Base-by-base conservation (phyloP, 2,888 invertebrate species). In the Leptinotarsa juncta region DNA sequence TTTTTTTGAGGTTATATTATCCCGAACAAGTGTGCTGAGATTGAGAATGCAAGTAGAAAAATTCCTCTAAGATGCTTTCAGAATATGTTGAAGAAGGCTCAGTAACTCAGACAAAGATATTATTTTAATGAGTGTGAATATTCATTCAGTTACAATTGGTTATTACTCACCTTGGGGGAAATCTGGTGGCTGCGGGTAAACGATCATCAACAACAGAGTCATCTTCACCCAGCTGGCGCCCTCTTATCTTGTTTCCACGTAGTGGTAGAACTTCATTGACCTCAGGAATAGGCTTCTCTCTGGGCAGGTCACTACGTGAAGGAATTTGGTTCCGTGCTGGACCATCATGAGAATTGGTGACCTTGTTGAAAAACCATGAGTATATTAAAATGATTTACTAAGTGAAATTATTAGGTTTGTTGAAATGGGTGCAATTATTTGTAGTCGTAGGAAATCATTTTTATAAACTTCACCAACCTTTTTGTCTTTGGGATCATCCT, bases 171-270 rank as follows among this genome's bases (percentile, higher is more conserved):
- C 80, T 80, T 50, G 80, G 80, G 49, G 80, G 80, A 57, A 80
- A 96, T 79, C 96, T 92, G n/a, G 96, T 95, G 84, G 93, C 95
- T n/a, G 93, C 91, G 2, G 96, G 96, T 78, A 96, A 88, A 81
- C 95, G 88, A 82, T 91, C 91, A 81, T 91, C 90, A 72, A 88
- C 89, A 49, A 90, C 88, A 67, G 89, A 89, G 79, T 91, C 91
- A 80, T 91, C 90, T 55, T 90, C 89, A 20, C 82, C 82, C 23
- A 86, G 80, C 79, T 86, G 86, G 55, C 86, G 77, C 42, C 86
- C 82, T 75, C 84, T 79, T 79, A 79, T 79, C 79, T 84, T 74
- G 51, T 77, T 77, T 14, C 80, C 76, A 3, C 89, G 74, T 1
- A 80, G 77, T 42, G 89, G 93, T 76, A 93, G 89, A 68, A 93